Evolutionary conservation across 1,140 invertebrate species (phyloP), one percentile per base, ranked within the genome.

Genomic region (Trachymyrmex septentrionalis): DNA sequence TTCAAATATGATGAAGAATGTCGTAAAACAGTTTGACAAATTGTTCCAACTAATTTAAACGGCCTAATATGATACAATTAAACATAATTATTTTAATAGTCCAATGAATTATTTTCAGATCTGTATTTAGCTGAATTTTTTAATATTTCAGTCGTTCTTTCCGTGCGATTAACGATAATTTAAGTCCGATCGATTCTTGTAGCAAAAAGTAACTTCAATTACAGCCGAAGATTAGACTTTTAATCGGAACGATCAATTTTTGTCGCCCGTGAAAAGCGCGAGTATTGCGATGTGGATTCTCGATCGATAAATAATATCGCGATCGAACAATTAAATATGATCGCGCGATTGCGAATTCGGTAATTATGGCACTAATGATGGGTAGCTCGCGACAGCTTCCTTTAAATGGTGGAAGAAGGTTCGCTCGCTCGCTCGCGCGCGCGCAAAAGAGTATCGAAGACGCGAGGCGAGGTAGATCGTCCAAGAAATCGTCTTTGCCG

Each of bases 401-500:
- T 78, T 75, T 59, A 73, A 48, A 48, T 38, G 69, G 63, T 34
- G 34, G 64, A 85, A 55, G 61, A 44, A 69, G 63, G 24, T 38
- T 3, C 61, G n/a, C 53, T 19, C 61, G n/a, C 53, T 19, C 61
- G 80, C 80, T 64, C 63, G 21, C 75, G 53, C 66, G 21, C 53
- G 38, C 59, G 48, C 57, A 38, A 80, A 67, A 69, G 76, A 81
- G 63, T 66, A 78, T 67, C 44, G 34, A 71, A 81, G 76, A 61
- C 84, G 63, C 78, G 63, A 77, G 78, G 76, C 87, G 63, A 67
- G 84, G 86, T 87, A 80, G 88, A 88, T 90, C 87, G 86, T 85
- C 77, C 64, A 86, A 88, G 91, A 90, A 88, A 86, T 80, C 90
- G 90, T 73, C 82, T 92, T 71, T 94, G 94, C 92, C 90, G 89